A percentile compares a stretch with the other conserved stretches of the same genome.
Conservation (phyloP, 2,888 invertebrate species). For the Caenorhabditis sp. region DNA sequence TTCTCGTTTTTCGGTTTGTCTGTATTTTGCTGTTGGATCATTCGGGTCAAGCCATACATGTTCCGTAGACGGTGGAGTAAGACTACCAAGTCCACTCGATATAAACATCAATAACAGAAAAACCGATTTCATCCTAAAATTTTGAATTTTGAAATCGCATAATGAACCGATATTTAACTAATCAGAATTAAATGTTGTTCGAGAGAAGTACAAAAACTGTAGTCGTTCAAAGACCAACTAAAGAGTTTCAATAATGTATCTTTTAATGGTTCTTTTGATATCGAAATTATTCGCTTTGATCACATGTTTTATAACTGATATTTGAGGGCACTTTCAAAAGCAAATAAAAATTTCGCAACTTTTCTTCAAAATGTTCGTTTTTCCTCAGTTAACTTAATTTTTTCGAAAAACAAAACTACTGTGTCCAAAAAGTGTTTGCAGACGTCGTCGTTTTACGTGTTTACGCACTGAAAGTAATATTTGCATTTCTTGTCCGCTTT, state of each 20-base stretch:
- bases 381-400: not conserved
- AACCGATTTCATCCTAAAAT: not conserved
- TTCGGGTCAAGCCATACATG: constrained; percentile 32
- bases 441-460: constrained; percentile 16
- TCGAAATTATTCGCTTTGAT: not conserved
- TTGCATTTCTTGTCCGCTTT: constrained; percentile 15
- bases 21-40: constrained; percentile 16
- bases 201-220: not conserved
- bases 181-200: too few species aligned
- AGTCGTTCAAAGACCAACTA: not conserved
- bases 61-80: not conserved
- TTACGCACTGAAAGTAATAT: constrained; percentile 13
- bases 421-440: constrained; percentile 5
- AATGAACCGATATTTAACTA: too few species aligned
- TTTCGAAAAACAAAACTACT: constrained; percentile 11
- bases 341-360: not conserved
- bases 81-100: not conserved
- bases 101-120: constrained; percentile 1
- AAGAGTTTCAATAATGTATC: too few species aligned
- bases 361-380: not conserved
- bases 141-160: not conserved
- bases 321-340: too few species aligned
- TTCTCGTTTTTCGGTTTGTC: not conserved
- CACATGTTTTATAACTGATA: too few species aligned
- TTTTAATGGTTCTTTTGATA: too few species aligned